Base-by-base conservation (phyloP, 2,113 vertebrate genomes). In the Marmota flaviventris region DNA sequence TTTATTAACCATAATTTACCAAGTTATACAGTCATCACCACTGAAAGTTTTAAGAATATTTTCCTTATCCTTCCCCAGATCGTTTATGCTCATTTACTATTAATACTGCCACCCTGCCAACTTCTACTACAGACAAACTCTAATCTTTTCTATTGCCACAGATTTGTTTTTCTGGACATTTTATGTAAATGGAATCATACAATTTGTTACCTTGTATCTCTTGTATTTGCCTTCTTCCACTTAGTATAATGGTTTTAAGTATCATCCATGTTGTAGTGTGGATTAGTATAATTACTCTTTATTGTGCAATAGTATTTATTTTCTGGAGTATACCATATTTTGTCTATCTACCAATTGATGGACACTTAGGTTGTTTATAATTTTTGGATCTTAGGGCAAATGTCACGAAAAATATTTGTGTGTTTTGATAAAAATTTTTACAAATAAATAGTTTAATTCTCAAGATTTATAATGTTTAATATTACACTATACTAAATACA, bases 351-450 rank as follows among this genome's bases (percentile, higher is more conserved):
- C 3, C 25, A 79, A 11, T 0, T 70, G 20, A 70, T 76, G 11
- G 16, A 81, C 20, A 89, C 78, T 24, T 45, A 85, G 16, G 5
- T 82, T 89, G 7, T 77, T 85, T 72, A 16, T 24, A 42, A 72
- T 48, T 85, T 85, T 81, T 18, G 5, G 4, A 69, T 92, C 5
- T 85, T 51, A 72, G 11, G 56, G 45, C 48, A 51, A 93, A 78
- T 84, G 34, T 2, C 27, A 48, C 22, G 29, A 24, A 87, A 45
- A 90, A 93, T 0, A 25, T 42, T 56, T 63, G 37, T 48, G 6
- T 56, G 16, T 63, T 72, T 92, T 92, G 20, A 45, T 61, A 79
- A 51, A 17, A 45, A 45, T 8, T 92, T 70, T 96, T 85, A 92
- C 3, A 61, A 79, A 81, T 42, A 96, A 22, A 39, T 8, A 83